Percentiles rank a stretch among this genome's conserved stretches.
These are phyloP conservation scores for Neodiprion virginianus DNA, from an alignment of 1,140 invertebrate species.

Conservation along the genomic window DNA sequence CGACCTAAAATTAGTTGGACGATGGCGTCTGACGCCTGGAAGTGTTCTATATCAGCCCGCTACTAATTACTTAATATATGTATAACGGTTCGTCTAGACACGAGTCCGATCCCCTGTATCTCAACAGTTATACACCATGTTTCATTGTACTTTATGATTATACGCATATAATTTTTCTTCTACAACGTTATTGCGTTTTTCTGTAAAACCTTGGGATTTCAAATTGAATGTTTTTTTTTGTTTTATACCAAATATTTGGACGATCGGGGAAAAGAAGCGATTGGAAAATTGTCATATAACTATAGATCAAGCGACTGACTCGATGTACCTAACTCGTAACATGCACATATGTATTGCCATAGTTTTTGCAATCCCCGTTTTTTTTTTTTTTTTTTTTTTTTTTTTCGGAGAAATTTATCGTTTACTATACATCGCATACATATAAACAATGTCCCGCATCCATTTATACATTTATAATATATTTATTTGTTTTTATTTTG, in stretches of 20 bases:
- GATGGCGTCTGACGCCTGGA: conserved; percentile 57
- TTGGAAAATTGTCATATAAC: too few species aligned
- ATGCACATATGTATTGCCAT: neutral
- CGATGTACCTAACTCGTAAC: too few species aligned
- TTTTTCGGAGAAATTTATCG: neutral
- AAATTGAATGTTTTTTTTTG: conserved; percentile 24
- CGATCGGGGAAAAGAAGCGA: too few species aligned
- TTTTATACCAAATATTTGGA: conserved; percentile 27
- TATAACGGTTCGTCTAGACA: neutral
- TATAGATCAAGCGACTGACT: too few species aligned
- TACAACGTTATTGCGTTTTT: too few species aligned
- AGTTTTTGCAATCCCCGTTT: conserved; percentile 25
- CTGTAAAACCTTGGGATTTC: too few species aligned
- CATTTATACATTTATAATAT: too few species aligned
- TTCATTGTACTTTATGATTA: too few species aligned
- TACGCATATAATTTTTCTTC: too few species aligned
- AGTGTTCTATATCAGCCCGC: conserved; percentile 25
- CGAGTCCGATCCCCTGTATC: neutral
- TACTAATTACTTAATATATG: neutral
- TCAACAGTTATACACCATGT: neutral
- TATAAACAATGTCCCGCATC: too few species aligned
- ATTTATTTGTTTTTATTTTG: too few species aligned
- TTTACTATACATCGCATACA: conserved; percentile 14
- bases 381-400: conserved; percentile 24
- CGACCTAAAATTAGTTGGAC: conserved; percentile 58